Percentiles rank a stretch among this genome's conserved stretches.
Evolutionary conservation across 2,113 vertebrate genomes (phyloP).

Genomic region (Eptatretus burgeri): DNA sequence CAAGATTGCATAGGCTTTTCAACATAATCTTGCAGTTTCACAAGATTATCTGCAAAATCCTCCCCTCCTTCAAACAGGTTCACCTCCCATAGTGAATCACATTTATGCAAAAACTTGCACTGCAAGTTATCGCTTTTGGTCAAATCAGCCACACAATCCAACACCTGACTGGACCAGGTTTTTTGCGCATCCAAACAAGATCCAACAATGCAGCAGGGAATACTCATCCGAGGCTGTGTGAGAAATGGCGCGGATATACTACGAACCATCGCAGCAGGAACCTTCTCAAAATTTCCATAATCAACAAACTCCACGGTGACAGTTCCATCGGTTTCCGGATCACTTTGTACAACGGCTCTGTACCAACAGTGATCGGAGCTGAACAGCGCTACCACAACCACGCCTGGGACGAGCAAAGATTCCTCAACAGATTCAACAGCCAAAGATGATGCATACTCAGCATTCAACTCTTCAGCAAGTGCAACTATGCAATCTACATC

Average conservation of each 20-base stretch:
- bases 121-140: neutral
- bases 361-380: neutral
- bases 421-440: too few relatives aligned
- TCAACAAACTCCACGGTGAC: neutral
- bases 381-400: neutral
- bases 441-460: neutral
- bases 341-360: neutral
- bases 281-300: neutral
- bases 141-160: neutral
- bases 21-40: neutral
- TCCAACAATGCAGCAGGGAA: neutral
- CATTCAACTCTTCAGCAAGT: constrained; percentile 1
- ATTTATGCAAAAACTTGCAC: neutral
- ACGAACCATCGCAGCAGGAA: neutral
- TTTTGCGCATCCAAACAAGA: neutral
- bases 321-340: neutral
- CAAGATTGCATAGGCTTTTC: too few relatives aligned
- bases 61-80: neutral
- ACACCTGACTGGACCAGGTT: neutral
- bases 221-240: neutral
- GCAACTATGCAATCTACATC: neutral
- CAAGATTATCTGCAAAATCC: neutral
- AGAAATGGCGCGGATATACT: neutral
- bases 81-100: neutral
- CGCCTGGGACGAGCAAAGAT: too few relatives aligned